A percentile compares a stretch with the other conserved stretches of the same genome.
Evolutionary conservation across 2,113 vertebrate genomes (phyloP).

Genomic region (Urocolius indicus): DNA sequence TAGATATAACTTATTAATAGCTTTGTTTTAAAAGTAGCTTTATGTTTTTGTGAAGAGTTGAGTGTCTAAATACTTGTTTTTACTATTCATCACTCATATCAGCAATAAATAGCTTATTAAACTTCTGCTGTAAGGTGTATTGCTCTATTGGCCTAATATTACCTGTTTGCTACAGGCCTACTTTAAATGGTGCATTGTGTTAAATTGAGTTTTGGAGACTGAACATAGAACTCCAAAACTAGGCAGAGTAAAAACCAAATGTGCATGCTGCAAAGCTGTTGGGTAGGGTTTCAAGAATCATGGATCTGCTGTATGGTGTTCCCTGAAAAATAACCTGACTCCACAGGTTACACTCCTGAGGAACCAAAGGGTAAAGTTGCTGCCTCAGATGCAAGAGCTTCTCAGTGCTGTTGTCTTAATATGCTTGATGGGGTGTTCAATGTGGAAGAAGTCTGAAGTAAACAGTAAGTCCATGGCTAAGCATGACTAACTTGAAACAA

Average conservation of each 20-base stretch:
- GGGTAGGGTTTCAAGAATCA: neutral
- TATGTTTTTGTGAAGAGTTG: neutral
- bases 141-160: neutral
- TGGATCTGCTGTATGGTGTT: neutral
- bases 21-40: neutral
- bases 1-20: neutral
- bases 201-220: neutral
- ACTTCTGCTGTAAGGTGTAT: neutral
- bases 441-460: neutral
- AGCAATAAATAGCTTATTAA: neutral
- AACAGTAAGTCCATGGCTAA: neutral
- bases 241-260: neutral
- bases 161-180: neutral
- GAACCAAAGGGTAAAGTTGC: neutral
- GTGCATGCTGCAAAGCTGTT: neutral
- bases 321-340: neutral
- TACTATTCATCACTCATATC: neutral
- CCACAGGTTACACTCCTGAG: neutral
- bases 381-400: accelerated
- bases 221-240: neutral
- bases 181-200: neutral
- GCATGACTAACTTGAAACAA: neutral
- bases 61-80: neutral
- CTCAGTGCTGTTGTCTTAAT: neutral
- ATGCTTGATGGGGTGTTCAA: neutral